Evolutionary conservation across 1,140 invertebrate species (phyloP).

Genomic region (Homarus americanus): DNA sequence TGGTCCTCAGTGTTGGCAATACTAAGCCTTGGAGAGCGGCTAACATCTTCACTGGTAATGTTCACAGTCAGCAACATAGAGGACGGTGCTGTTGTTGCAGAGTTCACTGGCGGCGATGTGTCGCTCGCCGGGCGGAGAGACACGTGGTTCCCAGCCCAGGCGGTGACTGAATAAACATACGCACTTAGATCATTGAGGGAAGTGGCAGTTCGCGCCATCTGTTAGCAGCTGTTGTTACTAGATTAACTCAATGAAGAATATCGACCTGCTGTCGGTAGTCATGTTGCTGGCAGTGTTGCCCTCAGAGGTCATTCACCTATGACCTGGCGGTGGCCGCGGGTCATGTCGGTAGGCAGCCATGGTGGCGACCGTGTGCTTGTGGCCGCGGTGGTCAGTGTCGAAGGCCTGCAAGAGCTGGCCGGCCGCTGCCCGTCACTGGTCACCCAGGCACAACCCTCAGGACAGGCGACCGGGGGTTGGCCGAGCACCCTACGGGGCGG

Average conservation of each 20-base stretch:
- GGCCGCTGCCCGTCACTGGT: constrained; percentile 54
- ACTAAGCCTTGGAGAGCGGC: not conserved
- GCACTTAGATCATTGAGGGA: constrained; percentile 37
- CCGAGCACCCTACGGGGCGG: constrained; percentile 24
- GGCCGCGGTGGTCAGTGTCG: constrained; percentile 62
- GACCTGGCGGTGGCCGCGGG: constrained; percentile 57
- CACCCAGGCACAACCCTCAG: constrained; percentile 45
- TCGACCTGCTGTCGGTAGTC: constrained; percentile 51
- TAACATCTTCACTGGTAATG: constrained; percentile 4
- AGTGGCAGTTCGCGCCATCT: constrained; percentile 63
- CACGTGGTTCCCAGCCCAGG: constrained; percentile 15
- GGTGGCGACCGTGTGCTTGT: constrained; percentile 54
- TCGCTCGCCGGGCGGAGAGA: no score
- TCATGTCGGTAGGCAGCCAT: constrained; percentile 61
- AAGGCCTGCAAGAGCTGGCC: constrained; percentile 43
- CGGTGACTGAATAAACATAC: constrained; percentile 18
- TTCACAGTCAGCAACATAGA: not conserved
- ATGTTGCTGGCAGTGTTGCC: constrained; percentile 50
- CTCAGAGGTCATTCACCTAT: constrained; percentile 60
- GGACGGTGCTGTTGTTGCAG: not conserved
- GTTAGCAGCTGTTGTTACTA: constrained; percentile 54
- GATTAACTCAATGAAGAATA: constrained; percentile 63
- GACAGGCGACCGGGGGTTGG: constrained; percentile 43
- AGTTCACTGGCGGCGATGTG: not conserved
- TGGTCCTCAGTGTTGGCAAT: no score